These are phyloP conservation scores for Myotis planiceps DNA, from an alignment of 2,797 vertebrate species.

Conservation along the genomic window DNA sequence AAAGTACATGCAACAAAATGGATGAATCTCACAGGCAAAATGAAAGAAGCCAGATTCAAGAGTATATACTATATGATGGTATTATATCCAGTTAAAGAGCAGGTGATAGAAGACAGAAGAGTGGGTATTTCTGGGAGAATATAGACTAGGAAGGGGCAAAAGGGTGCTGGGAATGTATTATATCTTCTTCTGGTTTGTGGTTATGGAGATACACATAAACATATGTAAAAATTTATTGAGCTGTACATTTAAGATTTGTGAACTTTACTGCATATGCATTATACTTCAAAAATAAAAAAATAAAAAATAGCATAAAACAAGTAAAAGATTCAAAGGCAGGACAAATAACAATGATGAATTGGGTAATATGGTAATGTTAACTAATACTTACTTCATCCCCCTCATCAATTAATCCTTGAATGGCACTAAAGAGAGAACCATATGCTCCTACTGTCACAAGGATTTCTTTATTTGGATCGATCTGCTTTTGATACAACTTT, in stretches of 20 bases:
- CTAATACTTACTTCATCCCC: slow-evolving; percentile 93
- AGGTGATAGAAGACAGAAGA: background rate
- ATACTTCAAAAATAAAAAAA: slow-evolving; percentile 4
- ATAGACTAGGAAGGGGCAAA: background rate
- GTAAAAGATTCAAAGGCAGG: background rate
- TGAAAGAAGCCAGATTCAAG: background rate
- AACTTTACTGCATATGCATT: background rate
- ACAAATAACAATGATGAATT: background rate
- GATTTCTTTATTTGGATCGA: slow-evolving; percentile 94
- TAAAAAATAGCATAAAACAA: background rate
- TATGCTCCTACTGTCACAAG: slow-evolving; percentile 96
- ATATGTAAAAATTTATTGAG: background rate
- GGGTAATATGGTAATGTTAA: background rate
- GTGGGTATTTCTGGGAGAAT: background rate
- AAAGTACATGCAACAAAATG: background rate
- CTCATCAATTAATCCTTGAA: slow-evolving; percentile 94
- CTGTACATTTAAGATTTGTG: background rate
- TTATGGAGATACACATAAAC: background rate
- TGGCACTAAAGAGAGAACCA: slow-evolving; percentile 93
- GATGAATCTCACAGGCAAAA: background rate
- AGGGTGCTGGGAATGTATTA: background rate
- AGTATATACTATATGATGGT: background rate
- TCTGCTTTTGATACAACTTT: slow-evolving; percentile 88
- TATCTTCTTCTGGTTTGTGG: background rate
- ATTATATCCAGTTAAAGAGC: background rate